Evolutionary conservation across 64 coral and sea anemone species (phyloP).

Genomic region (Dendrophyllia cribrosa): DNA sequence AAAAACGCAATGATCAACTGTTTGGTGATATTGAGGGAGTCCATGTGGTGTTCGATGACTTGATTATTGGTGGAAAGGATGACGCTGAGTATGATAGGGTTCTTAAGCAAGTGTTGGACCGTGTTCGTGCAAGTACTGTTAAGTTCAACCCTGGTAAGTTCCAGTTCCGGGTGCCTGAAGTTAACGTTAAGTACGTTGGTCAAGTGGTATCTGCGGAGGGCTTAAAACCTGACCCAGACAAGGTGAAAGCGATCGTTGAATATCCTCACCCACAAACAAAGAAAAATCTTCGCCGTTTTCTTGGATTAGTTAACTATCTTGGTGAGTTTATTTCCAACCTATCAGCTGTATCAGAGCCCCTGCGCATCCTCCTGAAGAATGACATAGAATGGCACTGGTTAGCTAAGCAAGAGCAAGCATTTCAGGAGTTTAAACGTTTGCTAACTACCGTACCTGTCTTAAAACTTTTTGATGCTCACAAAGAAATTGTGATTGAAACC

Average conservation of each 20-base stretch:
- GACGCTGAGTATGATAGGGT: constrained; percentile 57
- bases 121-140: constrained; percentile 49
- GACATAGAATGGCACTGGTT: constrained; percentile 56
- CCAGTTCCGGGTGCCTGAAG: constrained; percentile 49
- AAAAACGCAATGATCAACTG: too few relatives aligned
- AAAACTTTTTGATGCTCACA: constrained; percentile 50
- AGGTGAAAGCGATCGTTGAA: constrained; percentile 39
- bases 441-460: constrained; percentile 55
- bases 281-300: constrained; percentile 57
- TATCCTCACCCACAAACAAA: constrained; percentile 47
- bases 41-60: too few relatives aligned
- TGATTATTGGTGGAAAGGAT: constrained; percentile 36
- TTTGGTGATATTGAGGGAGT: too few relatives aligned
- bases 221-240: constrained; percentile 69
- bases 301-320: constrained; percentile 64
- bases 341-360: constrained; percentile 34
- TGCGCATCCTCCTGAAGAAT: constrained; percentile 49
- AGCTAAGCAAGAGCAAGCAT: constrained; percentile 21
- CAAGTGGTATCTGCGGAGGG: constrained; percentile 49
- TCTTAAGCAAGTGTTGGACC: constrained; percentile 29
- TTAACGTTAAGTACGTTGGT: constrained; percentile 71
- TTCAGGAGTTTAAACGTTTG: constrained; percentile 57
- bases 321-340: constrained; percentile 56
- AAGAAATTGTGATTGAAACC: constrained; percentile 42
- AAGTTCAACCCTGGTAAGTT: constrained; percentile 71